Percentiles rank a stretch among this genome's conserved stretches.
These are phyloP conservation scores for Hyles lineata DNA, from an alignment of 2,888 invertebrate genomes.

Conservation along the genomic window DNA sequence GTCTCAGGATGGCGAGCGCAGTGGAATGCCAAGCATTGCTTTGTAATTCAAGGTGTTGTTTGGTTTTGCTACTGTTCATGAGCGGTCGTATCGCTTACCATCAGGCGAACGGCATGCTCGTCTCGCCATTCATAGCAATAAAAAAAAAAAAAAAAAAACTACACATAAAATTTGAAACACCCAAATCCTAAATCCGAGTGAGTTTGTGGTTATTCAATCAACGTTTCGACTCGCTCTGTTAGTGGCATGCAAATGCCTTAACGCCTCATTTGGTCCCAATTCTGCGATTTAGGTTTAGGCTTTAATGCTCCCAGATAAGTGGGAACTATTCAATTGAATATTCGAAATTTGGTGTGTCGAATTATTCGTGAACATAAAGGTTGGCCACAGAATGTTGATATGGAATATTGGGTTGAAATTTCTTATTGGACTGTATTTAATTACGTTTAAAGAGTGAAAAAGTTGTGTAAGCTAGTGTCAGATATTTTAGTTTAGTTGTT, in stretches of 20 bases:
- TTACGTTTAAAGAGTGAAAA: too few species aligned
- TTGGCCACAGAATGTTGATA: neutral
- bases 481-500: too few species aligned
- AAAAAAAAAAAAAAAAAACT: too few species aligned
- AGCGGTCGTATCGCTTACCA: too few species aligned
- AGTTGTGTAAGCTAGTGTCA: too few species aligned
- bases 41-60: too few species aligned
- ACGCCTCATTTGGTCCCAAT: constrained; percentile 34
- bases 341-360: neutral
- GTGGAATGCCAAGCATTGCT: too few species aligned
- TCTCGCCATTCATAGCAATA: too few species aligned
- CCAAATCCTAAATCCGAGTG: neutral
- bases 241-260: constrained; percentile 36
- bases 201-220: neutral
- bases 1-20: too few species aligned
- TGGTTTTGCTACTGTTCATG: too few species aligned
- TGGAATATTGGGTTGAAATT: neutral
- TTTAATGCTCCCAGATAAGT: constrained; percentile 22
- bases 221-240: neutral
- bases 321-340: constrained; percentile 17
- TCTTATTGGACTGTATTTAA: too few species aligned
- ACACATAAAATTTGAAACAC: neutral
- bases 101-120: too few species aligned
- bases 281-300: constrained; percentile 32
- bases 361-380: neutral